Conservation (phyloP, 2,888 invertebrate genomes). For the Spodoptera picta region DNA sequence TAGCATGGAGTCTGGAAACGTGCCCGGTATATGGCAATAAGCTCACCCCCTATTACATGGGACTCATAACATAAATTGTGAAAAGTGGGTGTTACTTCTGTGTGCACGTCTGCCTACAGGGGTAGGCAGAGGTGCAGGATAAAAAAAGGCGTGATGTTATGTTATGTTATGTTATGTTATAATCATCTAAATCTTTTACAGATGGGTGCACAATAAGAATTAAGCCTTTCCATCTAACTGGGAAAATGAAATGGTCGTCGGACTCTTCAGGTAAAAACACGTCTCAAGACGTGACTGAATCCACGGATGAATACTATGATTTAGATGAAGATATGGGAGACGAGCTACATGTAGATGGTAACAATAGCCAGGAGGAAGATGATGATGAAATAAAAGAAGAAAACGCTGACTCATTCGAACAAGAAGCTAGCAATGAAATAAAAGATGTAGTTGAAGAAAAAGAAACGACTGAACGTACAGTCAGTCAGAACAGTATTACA, state of each 20-base stretch:
- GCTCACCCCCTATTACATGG: too few species aligned
- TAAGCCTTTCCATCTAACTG: slow-evolving; percentile 48
- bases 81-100: too few species aligned
- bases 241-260: slow-evolving; percentile 10
- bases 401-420: too few species aligned
- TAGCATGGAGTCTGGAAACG: too few species aligned
- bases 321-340: slow-evolving; percentile 8
- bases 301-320: neutral
- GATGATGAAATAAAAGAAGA: neutral
- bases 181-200: slow-evolving; percentile 22
- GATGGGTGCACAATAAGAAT: slow-evolving; percentile 12
- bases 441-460: neutral
- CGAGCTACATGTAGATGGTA: slow-evolving; percentile 1
- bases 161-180: neutral
- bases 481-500: neutral
- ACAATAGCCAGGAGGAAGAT: neutral
- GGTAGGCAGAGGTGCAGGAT: too few species aligned
- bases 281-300: too few species aligned
- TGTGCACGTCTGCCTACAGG: too few species aligned
- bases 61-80: too few species aligned
- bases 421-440: too few species aligned
- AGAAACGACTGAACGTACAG: neutral
- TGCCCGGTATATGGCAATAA: too few species aligned
- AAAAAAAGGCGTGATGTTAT: too few species aligned
- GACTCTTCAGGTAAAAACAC: too few species aligned